These are phyloP conservation scores for Drosophila subquinaria DNA, from an alignment of 2,888 invertebrate species.

Conservation along the genomic window DNA sequence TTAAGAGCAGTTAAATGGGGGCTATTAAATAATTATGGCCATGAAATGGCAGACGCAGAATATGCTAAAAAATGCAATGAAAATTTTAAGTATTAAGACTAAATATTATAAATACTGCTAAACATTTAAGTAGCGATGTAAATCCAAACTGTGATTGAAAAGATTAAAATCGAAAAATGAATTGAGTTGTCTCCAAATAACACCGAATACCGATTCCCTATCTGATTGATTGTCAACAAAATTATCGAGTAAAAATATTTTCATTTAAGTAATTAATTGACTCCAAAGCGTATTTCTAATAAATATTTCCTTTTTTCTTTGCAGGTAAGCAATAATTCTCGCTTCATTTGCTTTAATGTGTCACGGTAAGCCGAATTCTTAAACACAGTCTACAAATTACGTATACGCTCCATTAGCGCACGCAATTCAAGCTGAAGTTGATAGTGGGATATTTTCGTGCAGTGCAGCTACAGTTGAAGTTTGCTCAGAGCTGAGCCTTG, in stretches of 20 bases:
- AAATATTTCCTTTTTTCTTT: constrained; percentile 16
- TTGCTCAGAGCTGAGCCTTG: constrained; percentile 6
- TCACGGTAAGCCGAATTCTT: constrained; percentile 19
- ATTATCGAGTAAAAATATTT: too few species aligned
- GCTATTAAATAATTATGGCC: constrained; percentile 9
- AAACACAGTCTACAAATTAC: constrained; percentile 44
- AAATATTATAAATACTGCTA: background rate
- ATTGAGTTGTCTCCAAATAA: too few species aligned
- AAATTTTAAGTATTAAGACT: background rate
- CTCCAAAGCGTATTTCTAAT: background rate
- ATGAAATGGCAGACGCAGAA: background rate
- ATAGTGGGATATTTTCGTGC: constrained; percentile 37
- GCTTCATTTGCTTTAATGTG: background rate
- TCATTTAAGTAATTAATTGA: constrained; percentile 1
- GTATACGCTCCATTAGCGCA: constrained; percentile 61
- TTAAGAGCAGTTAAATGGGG: constrained; percentile 12
- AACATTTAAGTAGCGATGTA: too few species aligned
- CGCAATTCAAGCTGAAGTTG: constrained; percentile 23
- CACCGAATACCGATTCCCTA: too few species aligned
- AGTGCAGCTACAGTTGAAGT: constrained; percentile 43
- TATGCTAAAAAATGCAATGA: background rate
- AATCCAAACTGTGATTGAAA: too few species aligned
- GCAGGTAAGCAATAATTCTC: constrained; percentile 30
- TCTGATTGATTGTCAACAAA: too few species aligned
- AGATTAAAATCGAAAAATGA: too few species aligned